Conservation (phyloP, 1,140 invertebrate genomes). For the Sipha flava region DNA sequence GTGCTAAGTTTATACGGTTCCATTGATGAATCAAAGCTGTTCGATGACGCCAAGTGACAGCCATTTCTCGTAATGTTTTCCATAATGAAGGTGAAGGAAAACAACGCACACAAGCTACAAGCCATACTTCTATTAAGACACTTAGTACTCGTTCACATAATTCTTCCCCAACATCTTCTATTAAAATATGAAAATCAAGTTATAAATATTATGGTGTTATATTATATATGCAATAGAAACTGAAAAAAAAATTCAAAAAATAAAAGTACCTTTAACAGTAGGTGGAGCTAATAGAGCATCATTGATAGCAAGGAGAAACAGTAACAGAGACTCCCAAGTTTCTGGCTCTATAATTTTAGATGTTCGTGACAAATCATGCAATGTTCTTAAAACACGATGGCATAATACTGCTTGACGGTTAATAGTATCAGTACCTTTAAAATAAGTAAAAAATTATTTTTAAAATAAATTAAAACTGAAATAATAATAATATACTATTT, state of each 20-base stretch:
- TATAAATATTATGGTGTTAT: not conserved
- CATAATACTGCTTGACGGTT: slow-evolving; percentile 90
- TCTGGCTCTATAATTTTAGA: slow-evolving; percentile 69
- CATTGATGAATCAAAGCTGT: slow-evolving; percentile 87
- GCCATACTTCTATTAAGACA: slow-evolving; percentile 91
- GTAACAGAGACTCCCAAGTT: slow-evolving; percentile 83
- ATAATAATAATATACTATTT: not conserved
- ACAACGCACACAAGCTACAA: slow-evolving; percentile 80
- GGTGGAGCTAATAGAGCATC: slow-evolving; percentile 85
- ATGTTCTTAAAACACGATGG: slow-evolving; percentile 81
- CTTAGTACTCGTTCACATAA: slow-evolving; percentile 86
- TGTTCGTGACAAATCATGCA: slow-evolving; percentile 77
- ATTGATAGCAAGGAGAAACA: slow-evolving; percentile 87
- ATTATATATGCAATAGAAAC: not conserved
- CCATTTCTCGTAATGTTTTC: slow-evolving; percentile 90
- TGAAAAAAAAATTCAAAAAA: not conserved
- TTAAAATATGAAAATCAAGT: not conserved
- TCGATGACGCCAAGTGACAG: slow-evolving; percentile 85
- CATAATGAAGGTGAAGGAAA: slow-evolving; percentile 89
- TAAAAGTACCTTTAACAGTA: slow-evolving; percentile 61
- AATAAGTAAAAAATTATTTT: not conserved
- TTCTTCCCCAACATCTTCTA: slow-evolving; percentile 88
- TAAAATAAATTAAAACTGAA: not conserved
- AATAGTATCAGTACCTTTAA: slow-evolving; percentile 70
- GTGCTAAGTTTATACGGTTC: slow-evolving; percentile 83